Conservation (phyloP, 2,797 vertebrate species). For the Poeciliopsis gracilis region DNA sequence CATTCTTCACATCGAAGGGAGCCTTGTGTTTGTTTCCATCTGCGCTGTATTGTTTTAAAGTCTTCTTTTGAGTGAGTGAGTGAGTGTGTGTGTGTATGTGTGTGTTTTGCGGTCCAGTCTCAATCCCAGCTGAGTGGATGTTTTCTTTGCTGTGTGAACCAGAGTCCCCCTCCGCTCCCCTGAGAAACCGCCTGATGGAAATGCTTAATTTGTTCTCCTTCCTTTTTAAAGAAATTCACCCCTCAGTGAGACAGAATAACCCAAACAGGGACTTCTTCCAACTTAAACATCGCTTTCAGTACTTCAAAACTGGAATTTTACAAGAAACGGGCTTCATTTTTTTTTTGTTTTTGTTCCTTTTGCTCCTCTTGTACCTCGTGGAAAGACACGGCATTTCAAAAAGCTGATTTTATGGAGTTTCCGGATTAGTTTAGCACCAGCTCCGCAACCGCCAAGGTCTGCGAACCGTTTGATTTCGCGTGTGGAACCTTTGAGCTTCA, state of each 20-base stretch:
- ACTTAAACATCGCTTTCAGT: conserved; percentile 15
- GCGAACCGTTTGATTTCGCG: background rate
- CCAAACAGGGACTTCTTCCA: conserved; percentile 20
- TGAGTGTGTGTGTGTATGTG: background rate
- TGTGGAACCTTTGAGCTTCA: background rate
- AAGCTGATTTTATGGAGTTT: background rate
- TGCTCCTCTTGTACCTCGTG: background rate
- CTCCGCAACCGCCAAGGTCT: background rate
- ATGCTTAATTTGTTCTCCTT: conserved; percentile 36
- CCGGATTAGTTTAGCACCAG: background rate
- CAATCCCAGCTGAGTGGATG: conserved; percentile 53
- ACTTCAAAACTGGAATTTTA: background rate
- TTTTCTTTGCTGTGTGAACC: conserved; percentile 36
- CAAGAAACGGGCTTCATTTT: background rate
- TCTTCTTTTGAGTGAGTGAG: conserved; percentile 1
- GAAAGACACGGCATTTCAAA: background rate
- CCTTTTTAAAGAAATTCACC: conserved; percentile 35
- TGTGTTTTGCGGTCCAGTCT: conserved; percentile 24
- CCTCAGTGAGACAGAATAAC: conserved; percentile 33
- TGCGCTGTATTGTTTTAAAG: conserved; percentile 22
- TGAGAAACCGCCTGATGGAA: conserved; percentile 25
- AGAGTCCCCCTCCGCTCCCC: conserved; percentile 1
- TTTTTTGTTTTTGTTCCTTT: background rate
- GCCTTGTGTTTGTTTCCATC: conserved; percentile 54
- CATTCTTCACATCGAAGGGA: conserved; percentile 44